Percentiles rank a stretch among this genome's conserved stretches.
These are phyloP conservation scores for Parnassius orleans DNA, from an alignment of 2,888 invertebrate genomes.

Conservation along the genomic window DNA sequence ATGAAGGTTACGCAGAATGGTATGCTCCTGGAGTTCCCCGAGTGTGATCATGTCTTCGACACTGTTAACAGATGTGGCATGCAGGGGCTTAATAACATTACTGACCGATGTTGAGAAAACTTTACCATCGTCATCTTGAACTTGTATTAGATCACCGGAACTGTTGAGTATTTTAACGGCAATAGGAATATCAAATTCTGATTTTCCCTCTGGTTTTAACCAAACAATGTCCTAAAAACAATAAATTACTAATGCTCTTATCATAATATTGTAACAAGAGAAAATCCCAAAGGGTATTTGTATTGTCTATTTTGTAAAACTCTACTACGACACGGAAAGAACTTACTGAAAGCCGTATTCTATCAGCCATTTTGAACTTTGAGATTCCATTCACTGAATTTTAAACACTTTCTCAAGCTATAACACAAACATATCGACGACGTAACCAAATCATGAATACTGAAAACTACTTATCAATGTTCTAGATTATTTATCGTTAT, in stretches of 20 bases:
- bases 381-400: constrained; percentile 57
- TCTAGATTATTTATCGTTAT: constrained; percentile 58
- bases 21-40: constrained; percentile 96
- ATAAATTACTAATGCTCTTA: not conserved
- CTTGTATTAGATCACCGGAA: constrained; percentile 87
- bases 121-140: constrained; percentile 91
- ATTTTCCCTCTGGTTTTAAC: constrained; percentile 86
- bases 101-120: constrained; percentile 82
- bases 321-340: not conserved
- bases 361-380: constrained; percentile 58
- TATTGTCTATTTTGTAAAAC: not conserved
- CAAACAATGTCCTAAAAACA: constrained; percentile 88
- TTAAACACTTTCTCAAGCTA: constrained; percentile 35
- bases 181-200: constrained; percentile 91
- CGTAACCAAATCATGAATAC: constrained; percentile 47
- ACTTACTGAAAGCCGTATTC: constrained; percentile 65
- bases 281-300: not conserved
- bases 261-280: not conserved
- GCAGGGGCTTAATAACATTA: constrained; percentile 87
- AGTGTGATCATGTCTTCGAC: constrained; percentile 98
- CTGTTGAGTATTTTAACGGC: constrained; percentile 91
- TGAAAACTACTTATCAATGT: constrained; percentile 57
- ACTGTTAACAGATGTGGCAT: constrained; percentile 88
- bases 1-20: constrained; percentile 94
- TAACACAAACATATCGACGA: constrained; percentile 42